A percentile compares a stretch with the other conserved stretches of the same genome.
Conservation (phyloP, 2,888 invertebrate genomes). For the Zygogramma bicolorata region DNA sequence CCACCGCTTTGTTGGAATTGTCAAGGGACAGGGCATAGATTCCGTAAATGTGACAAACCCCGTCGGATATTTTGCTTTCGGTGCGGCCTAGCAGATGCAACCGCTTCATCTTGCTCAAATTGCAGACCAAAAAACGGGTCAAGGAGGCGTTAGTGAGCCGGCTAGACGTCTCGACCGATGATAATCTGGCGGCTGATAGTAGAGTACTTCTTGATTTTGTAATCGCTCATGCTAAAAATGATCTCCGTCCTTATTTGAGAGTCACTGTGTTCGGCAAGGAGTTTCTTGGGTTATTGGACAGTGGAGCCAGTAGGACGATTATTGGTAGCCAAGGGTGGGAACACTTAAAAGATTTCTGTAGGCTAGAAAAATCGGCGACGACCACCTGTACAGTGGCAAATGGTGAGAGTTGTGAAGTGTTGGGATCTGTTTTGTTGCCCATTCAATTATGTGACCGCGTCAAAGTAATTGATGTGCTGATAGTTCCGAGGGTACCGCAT, state of each 20-base stretch:
- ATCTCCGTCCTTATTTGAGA: slow-evolving; percentile 31
- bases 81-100: neutral
- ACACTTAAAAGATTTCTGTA: neutral
- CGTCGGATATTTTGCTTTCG: neutral
- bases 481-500: slow-evolving; percentile 27
- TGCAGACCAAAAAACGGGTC: neutral
- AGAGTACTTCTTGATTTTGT: neutral
- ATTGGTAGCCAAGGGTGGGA: slow-evolving; percentile 27
- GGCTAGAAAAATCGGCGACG: neutral
- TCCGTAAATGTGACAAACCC: neutral
- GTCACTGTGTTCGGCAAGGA: slow-evolving; percentile 29
- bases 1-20: neutral
- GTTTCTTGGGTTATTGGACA: slow-evolving; percentile 33
- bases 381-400: neutral
- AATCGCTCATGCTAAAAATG: slow-evolving; percentile 20
- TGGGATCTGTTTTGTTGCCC: slow-evolving; percentile 22
- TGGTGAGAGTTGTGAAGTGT: slow-evolving; percentile 4
- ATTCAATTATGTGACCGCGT: slow-evolving; percentile 18
- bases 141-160: neutral
- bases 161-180: neutral
- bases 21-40: neutral
- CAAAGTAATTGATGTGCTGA: slow-evolving; percentile 22
- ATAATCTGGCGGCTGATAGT: neutral
- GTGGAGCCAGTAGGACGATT: slow-evolving; percentile 32
- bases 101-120: neutral